A percentile compares a stretch with the other conserved stretches of the same genome.
Evolutionary conservation across 2,888 invertebrate genomes (phyloP).

Genomic region (Drosophila antonietae): DNA sequence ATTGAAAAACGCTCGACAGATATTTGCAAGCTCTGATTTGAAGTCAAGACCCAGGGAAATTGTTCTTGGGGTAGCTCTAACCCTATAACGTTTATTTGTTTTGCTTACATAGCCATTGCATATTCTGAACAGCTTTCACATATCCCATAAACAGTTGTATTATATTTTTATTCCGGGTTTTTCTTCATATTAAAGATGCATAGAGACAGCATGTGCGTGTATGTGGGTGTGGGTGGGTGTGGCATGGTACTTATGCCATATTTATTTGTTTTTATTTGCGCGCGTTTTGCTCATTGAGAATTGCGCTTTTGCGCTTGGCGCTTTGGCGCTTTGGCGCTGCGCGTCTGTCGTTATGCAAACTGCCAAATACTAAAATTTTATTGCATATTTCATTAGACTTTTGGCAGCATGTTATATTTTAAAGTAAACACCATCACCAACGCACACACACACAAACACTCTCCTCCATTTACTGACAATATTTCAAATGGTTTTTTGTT

Average conservation of each 20-base stretch:
- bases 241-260: slow-evolving; percentile 15
- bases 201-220: neutral
- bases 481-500: slow-evolving; percentile 64
- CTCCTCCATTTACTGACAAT: slow-evolving; percentile 53
- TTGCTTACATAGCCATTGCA: neutral
- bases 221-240: neutral
- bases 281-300: slow-evolving; percentile 40
- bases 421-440: slow-evolving; percentile 43
- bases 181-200: slow-evolving; percentile 8
- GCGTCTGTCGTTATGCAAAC: slow-evolving; percentile 49
- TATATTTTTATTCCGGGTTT: slow-evolving; percentile 3
- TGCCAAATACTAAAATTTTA: slow-evolving; percentile 75
- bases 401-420: slow-evolving; percentile 64
- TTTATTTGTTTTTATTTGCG: slow-evolving; percentile 44
- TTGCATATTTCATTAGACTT: slow-evolving; percentile 81
- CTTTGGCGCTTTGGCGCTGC: slow-evolving; percentile 5
- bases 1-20: no score
- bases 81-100: neutral
- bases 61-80: neutral
- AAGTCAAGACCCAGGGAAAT: neutral
- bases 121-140: slow-evolving; percentile 2
- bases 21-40: neutral
- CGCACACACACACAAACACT: slow-evolving; percentile 1
- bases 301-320: slow-evolving; percentile 46
- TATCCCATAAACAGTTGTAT: neutral